Evolutionary conservation across 2,888 invertebrate genomes (phyloP).

Genomic region (Sinhomidia bicolor): DNA sequence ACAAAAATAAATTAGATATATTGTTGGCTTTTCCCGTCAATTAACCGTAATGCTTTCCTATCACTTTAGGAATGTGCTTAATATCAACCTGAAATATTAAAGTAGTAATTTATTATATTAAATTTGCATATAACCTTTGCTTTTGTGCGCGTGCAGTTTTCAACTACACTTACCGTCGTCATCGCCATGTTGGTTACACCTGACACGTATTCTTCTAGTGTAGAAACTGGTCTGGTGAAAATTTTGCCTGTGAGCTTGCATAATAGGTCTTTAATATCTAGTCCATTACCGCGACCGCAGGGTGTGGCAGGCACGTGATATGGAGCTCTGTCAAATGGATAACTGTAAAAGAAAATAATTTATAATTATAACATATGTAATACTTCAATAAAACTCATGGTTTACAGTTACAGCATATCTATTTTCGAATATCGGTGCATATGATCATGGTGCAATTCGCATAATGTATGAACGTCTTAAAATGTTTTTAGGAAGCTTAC

Average conservation of each 20-base stretch:
- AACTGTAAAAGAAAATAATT: constrained; percentile 43
- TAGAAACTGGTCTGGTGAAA: constrained; percentile 39
- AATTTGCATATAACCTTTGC: too few relatives aligned
- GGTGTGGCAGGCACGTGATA: constrained; percentile 30
- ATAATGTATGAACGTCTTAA: too few relatives aligned
- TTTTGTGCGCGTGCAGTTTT: too few relatives aligned
- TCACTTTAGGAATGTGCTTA: constrained; percentile 67
- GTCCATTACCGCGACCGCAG: constrained; percentile 7
- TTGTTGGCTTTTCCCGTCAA: neutral
- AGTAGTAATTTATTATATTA: neutral
- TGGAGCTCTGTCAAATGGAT: constrained; percentile 50
- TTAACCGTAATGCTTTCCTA: constrained; percentile 63
- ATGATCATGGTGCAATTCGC: too few relatives aligned
- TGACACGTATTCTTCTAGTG: constrained; percentile 58
- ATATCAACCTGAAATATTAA: constrained; percentile 29
- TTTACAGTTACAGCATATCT: too few relatives aligned
- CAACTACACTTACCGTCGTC: constrained; percentile 59
- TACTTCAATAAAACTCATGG: too few relatives aligned
- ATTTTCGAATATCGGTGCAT: too few relatives aligned
- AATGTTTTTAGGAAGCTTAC: neutral
- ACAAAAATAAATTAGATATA: neutral
- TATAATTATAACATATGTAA: neutral
- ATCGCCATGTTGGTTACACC: constrained; percentile 50
- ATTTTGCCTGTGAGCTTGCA: constrained; percentile 50
- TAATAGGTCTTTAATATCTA: constrained; percentile 19